Base-by-base conservation (phyloP, 2,113 vertebrate species). In the Oreochromis spilurus region DNA sequence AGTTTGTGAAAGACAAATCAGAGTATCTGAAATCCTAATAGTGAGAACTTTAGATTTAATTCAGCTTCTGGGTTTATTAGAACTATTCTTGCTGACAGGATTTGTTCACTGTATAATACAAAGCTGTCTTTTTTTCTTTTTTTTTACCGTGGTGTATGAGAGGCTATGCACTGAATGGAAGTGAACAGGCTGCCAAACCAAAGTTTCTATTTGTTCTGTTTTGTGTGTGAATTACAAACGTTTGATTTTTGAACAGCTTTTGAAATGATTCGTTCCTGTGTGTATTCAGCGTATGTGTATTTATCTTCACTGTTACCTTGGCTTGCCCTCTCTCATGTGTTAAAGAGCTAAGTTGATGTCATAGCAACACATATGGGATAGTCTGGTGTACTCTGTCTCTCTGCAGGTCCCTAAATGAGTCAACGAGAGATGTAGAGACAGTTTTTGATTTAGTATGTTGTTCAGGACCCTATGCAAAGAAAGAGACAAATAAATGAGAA, bases 391-490 rank as follows among this genome's bases (percentile, higher is more conserved):
- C 60, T 38, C 2, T 79, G 85, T 89, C 67, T 84, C 84, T 92
- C 55, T 62, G 54, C 9, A 60, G 62, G 79, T 89, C 84, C 81
- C 38, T 90, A 45, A 79, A 83, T 17, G 60, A 83, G 48, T 72
- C 43, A 54, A 54, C 54, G n/a, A 38, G 24, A 29, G 21, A 38
- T 5, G 2, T 19, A 5, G 14, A 21, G 40, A 52, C 21, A 21
- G 17, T 52, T 60, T 86, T 40, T 54, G 57, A 14, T 17, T 13
- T 50, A 9, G 14, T 34, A 7, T 91, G 53, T 91, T 83, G 79
- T 88, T 90, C 70, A 89, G 88, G 57, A 88, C 78, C 65, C 91
- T 95, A 94, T 94, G 94, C 94, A 94, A 65, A 94, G 90, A 90
- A 88, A 45, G 57, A 91, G 58, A 87, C 24, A 34, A 79, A 88